These are phyloP conservation scores for Clivina fossor DNA, from an alignment of 2,888 invertebrate species.

Conservation along the genomic window DNA sequence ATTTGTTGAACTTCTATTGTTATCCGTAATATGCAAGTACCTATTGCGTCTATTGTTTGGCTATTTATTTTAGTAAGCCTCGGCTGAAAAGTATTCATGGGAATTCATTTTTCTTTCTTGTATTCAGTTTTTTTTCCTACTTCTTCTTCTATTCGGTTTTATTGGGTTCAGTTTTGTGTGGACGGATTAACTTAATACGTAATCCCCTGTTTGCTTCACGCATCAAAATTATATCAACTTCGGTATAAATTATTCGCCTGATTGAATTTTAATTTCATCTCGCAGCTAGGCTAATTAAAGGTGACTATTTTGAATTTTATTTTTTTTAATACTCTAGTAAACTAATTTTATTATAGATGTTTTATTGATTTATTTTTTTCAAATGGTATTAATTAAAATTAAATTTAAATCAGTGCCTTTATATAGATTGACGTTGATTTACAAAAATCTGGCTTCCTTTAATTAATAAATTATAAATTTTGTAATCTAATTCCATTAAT, in stretches of 20 bases:
- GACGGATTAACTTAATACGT: conserved; percentile 29
- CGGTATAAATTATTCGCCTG: conserved; percentile 26
- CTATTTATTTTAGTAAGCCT: conserved; percentile 55
- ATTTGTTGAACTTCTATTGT: conserved; percentile 55
- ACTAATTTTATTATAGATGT: no score
- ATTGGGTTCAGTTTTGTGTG: no score
- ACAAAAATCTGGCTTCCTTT: no score
- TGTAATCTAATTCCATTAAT: no score
- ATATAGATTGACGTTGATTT: no score
- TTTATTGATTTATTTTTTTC: no score
- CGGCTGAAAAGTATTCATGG: conserved; percentile 52
- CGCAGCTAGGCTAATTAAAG: conserved; percentile 24
- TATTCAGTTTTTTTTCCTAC: no score
- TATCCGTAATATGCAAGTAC: conserved; percentile 54
- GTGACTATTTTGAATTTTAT: conserved; percentile 21
- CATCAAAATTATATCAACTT: conserved; percentile 28
- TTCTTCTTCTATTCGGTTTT: conserved; percentile 47
- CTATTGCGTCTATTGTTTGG: conserved; percentile 49
- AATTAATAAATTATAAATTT: no score
- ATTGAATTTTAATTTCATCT: conserved; percentile 18
- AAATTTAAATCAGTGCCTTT: no score
- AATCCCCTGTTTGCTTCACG: conserved; percentile 31
- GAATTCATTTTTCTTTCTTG: no score
- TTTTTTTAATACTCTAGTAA: no score
- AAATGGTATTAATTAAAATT: no score